Conservation (phyloP, 2,797 vertebrate species). For the Paramormyrops hopkinsi region DNA sequence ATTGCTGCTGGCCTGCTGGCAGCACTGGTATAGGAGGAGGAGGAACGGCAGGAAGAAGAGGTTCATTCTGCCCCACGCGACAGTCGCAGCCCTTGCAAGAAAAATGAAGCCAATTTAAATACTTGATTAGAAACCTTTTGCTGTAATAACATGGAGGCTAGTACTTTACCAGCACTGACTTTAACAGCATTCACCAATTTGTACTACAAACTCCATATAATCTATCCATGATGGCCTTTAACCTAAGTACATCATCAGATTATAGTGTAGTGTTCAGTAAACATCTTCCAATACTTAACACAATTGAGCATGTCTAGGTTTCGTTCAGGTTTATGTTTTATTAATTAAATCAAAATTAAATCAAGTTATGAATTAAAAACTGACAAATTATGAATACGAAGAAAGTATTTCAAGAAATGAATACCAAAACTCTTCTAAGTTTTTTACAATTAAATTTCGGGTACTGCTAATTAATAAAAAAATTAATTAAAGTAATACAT, state of each 20-base stretch:
- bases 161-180: not conserved
- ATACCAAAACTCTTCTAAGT: not conserved
- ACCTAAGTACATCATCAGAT: not conserved
- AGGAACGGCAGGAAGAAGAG: not conserved
- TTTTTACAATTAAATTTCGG: not conserved
- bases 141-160: not conserved
- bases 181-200: not conserved
- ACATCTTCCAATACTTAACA: not conserved
- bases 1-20: not conserved
- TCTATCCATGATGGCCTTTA: not conserved
- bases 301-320: not conserved
- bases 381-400: not conserved
- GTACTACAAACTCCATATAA: not conserved
- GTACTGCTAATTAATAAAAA: not conserved
- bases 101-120: not conserved
- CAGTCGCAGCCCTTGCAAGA: not conserved
- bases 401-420: not conserved
- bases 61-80: constrained; percentile 8
- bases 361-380: not conserved
- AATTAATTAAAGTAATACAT: not conserved
- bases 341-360: not conserved
- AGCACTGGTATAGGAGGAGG: not conserved
- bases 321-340: not conserved
- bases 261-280: not conserved
- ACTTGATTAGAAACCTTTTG: not conserved